Conservation (phyloP, 1,140 invertebrate species). For the Anthonomus grandis region DNA sequence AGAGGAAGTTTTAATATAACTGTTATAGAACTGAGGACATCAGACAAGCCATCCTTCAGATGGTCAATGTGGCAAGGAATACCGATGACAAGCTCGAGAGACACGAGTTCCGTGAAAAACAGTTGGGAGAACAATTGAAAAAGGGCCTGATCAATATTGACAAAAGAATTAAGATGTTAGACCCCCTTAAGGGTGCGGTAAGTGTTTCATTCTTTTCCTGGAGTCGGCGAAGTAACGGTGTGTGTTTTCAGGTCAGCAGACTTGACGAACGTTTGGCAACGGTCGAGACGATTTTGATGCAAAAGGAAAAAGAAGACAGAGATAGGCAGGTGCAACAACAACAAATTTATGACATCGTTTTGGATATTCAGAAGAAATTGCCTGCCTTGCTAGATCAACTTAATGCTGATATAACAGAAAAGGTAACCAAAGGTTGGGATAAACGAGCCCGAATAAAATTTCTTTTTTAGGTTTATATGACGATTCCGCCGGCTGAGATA, state of each 20-base stretch:
- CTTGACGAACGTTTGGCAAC: slow-evolving; percentile 66
- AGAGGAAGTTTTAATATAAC: slow-evolving; percentile 9
- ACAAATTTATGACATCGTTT: slow-evolving; percentile 63
- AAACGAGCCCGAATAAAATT: neutral
- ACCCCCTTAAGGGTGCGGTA: slow-evolving; percentile 59
- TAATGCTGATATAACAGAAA: slow-evolving; percentile 37
- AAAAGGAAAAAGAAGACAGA: slow-evolving; percentile 66
- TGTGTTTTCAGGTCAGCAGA: slow-evolving; percentile 48
- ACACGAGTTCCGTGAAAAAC: slow-evolving; percentile 77
- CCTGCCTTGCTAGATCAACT: slow-evolving; percentile 50
- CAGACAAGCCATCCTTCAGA: slow-evolving; percentile 72
- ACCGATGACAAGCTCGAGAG: slow-evolving; percentile 80
- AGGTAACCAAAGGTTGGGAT: slow-evolving; percentile 24
- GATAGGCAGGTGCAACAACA: slow-evolving; percentile 62
- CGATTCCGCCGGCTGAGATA: slow-evolving; percentile 27
- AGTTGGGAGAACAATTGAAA: slow-evolving; percentile 74
- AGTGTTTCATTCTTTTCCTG: neutral
- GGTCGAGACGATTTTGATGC: slow-evolving; percentile 64
- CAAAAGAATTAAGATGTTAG: slow-evolving; percentile 66
- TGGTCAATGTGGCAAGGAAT: slow-evolving; percentile 75
- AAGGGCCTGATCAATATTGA: slow-evolving; percentile 66
- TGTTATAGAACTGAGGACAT: slow-evolving; percentile 73
- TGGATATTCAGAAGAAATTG: slow-evolving; percentile 62
- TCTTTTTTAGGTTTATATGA: slow-evolving; percentile 16
- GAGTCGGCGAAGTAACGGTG: neutral